Evolutionary conservation across 2,888 invertebrate species (phyloP), one percentile per base, ranked within the genome.

Genomic region (Sarcophaga rosellei): DNA sequence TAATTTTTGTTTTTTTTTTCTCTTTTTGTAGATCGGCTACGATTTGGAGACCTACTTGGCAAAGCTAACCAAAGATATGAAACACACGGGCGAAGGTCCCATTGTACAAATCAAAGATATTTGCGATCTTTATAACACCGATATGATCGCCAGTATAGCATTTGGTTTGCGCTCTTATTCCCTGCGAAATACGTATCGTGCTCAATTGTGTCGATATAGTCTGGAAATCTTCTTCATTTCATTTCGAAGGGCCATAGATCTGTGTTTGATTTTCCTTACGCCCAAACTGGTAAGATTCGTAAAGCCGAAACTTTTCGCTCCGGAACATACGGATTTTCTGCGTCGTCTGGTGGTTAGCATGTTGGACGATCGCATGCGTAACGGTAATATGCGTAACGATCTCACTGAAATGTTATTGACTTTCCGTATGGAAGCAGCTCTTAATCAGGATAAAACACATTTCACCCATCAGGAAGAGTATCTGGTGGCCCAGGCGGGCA

Each of bases 321-420:
- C 89, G 61, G 89, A 89, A 70, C 91, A 92, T 62, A 88, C 91
- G 0, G 89, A 90, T 15, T 95, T 94, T 83, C 86, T 95, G 35
- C 90, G 93, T 3, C 89, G 90, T 0, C 90, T 92, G 15, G 92
- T 94, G 15, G 93, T 92, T 89, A 90, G 92, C 17, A 93, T 93
- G 25, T 91, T 94, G 12, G 89, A 91, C 17, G 91, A 93, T 35
- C 92, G 95, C 4, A 92, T 93, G 62, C 89, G 92, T 12, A 91
- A 92, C 57, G 93, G 93, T 45, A 87, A 89, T 15, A 90, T 92
- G 72, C 91, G 94, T 81, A 93, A 94, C 86, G 94, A 95, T 90
- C 92, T 95, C 70, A 93, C 95, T 72, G 94, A 95, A 89, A 90
- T 94, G 84, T 90, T 95, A 78, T 89, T 94, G 44, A 93, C 94